Evolutionary conservation across 2,113 vertebrate genomes (phyloP).

Genomic region (Amazona vittata): DNA sequence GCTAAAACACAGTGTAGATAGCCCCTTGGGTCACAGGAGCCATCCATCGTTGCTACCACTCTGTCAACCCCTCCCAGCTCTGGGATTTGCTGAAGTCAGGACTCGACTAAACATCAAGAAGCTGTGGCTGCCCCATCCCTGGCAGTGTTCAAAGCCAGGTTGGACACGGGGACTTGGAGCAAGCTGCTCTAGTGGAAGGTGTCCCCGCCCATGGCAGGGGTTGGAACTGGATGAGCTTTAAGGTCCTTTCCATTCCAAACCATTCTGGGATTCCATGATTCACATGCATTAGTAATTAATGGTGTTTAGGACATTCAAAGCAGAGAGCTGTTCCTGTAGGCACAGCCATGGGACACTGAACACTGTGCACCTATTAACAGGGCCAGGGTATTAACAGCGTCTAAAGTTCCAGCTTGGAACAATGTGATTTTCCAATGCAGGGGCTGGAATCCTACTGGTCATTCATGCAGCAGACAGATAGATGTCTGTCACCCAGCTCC

Average conservation of each 20-base stretch:
- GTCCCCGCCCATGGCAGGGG: neutral
- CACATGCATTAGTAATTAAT: neutral
- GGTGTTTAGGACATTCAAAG: neutral
- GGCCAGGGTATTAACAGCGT: too few relatives aligned
- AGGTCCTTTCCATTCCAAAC: neutral
- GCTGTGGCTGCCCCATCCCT: neutral
- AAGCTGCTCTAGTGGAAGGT: neutral
- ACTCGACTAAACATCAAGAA: neutral
- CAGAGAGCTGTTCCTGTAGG: neutral
- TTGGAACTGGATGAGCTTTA: neutral
- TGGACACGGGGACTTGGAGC: neutral
- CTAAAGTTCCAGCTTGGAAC: neutral
- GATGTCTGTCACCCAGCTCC: neutral
- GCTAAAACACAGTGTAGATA: neutral
- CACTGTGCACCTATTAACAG: too few relatives aligned
- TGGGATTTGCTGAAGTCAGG: neutral
- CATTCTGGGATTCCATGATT: neutral
- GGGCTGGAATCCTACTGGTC: neutral
- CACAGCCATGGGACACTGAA: neutral
- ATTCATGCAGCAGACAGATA: neutral
- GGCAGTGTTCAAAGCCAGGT: too few relatives aligned
- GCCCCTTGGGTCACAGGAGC: neutral
- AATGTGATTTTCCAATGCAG: neutral
- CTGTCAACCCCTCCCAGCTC: neutral
- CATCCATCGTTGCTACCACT: neutral